Evolutionary conservation across 2,888 invertebrate species (phyloP), one percentile per base, ranked within the genome.

Genomic region (Hemistola chrysoprasaria): DNA sequence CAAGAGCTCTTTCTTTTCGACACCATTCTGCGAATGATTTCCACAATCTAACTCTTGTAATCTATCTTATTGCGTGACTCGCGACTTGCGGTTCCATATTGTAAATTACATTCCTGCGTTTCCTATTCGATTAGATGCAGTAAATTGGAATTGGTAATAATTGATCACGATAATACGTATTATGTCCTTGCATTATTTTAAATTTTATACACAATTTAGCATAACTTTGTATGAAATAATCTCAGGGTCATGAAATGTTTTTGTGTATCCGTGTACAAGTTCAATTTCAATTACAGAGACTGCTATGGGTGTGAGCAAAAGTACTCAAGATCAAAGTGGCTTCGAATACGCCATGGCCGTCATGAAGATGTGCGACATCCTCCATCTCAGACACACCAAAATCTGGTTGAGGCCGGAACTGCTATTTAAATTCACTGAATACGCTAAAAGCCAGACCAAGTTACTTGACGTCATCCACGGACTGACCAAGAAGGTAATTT

Each of bases 291-390:
- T 78, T 78, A 22, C 70, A 94, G 95, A 96, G 90, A 96, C 96
- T 22, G 96, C 95, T 0, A 96, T 96, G 96, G 96, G 96, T 33
- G 95, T 96, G 0, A 95, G 94, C 59, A 95, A 95, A 72, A 92
- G 90, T 50, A 95, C 95, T 0, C 95, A 95, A 78, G 94, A 93
- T 55, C 92, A 92, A 68, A 95, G 94, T 50, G 95, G 95, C 23
- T 94, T 92, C 62, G 95, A 95, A 77, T 96, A 95, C 60, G 95
- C 95, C 0, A 92, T 95, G 92, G 95, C 95, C 48, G 95, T 96
- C 2, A 95, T 95, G 95, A 95, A 95, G 69, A 95, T 96, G 95
- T 95, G 95, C 62, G 95, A 95, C 60, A 95, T 96, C 57, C 90
- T 96, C 0, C 95, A 96, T 65, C 80, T 95, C 47, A 93, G 96